Evolutionary conservation across 1,140 invertebrate genomes (phyloP), one percentile per base, ranked within the genome.

Genomic region (Frieseomelitta varia): DNA sequence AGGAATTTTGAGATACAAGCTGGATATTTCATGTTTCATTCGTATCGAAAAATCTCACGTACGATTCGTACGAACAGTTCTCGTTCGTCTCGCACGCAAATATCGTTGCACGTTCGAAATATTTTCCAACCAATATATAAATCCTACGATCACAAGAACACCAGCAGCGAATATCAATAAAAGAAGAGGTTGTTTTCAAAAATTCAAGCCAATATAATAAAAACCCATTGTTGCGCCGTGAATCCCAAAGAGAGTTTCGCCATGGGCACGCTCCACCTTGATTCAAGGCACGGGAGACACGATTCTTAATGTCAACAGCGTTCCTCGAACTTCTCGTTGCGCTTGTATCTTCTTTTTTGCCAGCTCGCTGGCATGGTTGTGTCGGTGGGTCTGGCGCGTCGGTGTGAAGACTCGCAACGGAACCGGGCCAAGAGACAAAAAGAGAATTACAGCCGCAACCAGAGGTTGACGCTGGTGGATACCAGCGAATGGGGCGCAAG

Each of bases 401-500:
- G 27, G 58, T 51, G 58, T 34, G 17, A 53, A 81, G 76, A 61
- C 34, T 82, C 34, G 53, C 58, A 24, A 55, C 21, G 55, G 51
- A 51, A 56, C 55, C 39, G 65, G 17, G 34, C n/a, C 34, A 47
- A 47, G 65, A 53, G 51, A 73, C 68, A 84, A 89, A 88, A 87
- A 78, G 78, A 73, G 75, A 87, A 88, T 84, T 71, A 78, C 55
- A 24, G 51, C 11, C 17, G 53, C 55, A 74, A 34, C 39, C 39
- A 27, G 56, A 67, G 65, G 51, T 11, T 34, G 81, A 30, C 55
- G 65, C n/a, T 55, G 65, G 61, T 80, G 76, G 79, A 74, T 85
- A 68, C 65, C 68, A 61, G 47, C 67, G 78, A 86, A 78, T 30
- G 30, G 55, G 53, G 67, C 39, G 39, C 81, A 84, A 81, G 87